A percentile compares a stretch with the other conserved stretches of the same genome.
Conservation (phyloP, 1,140 invertebrate species). For the Meloidogyne hapla region DNA sequence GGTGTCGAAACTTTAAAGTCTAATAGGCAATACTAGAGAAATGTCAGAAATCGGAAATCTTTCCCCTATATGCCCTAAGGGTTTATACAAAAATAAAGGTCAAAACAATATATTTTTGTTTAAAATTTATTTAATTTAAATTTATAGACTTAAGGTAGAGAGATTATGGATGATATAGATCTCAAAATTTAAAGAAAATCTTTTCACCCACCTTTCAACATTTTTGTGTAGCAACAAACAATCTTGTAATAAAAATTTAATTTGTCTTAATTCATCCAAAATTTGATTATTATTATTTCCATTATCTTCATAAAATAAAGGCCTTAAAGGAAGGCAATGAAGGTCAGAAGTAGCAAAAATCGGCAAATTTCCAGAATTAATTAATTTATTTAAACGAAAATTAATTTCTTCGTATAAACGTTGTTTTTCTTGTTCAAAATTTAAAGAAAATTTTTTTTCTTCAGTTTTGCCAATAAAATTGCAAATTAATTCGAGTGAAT, state of each 20-base stretch:
- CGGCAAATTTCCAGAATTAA: slow-evolving; percentile 15
- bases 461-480: slow-evolving; percentile 17
- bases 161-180: too few species aligned
- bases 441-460: neutral
- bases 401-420: slow-evolving; percentile 7
- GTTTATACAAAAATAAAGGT: too few species aligned
- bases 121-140: too few species aligned
- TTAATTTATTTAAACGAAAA: slow-evolving; percentile 34
- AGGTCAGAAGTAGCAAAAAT: slow-evolving; percentile 44
- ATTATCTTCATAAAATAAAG: slow-evolving; percentile 5
- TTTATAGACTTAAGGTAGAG: too few species aligned
- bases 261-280: slow-evolving; percentile 31
- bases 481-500: slow-evolving; percentile 27
- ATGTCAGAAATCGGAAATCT: too few species aligned
- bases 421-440: slow-evolving; percentile 7
- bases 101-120: too few species aligned
- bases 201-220: neutral
- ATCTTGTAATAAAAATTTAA: slow-evolving; percentile 35
- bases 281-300: slow-evolving; percentile 9
- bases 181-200: neutral
- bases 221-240: slow-evolving; percentile 16
- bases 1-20: too few species aligned
- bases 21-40: too few species aligned
- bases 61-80: too few species aligned
- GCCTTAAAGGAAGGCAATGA: slow-evolving; percentile 29